These are phyloP conservation scores for Kradibia gibbosae DNA, from an alignment of 1,140 invertebrate species.

Conservation along the genomic window DNA sequence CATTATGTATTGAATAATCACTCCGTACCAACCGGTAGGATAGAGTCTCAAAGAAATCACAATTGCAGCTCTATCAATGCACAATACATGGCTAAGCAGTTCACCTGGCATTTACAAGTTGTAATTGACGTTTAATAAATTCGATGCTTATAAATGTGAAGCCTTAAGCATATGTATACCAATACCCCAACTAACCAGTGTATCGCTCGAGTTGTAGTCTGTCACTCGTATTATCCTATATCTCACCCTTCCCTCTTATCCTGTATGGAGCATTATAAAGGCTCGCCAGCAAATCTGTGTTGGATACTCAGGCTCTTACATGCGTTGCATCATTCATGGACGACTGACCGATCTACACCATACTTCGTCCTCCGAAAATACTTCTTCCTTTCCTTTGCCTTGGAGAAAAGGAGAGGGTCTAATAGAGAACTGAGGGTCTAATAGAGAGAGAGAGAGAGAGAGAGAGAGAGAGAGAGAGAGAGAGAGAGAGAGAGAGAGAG, in stretches of 20 bases:
- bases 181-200: neutral
- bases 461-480: neutral
- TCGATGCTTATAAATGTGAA: too few relatives aligned
- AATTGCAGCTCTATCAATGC: too few relatives aligned
- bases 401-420: too few relatives aligned
- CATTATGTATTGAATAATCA: too few relatives aligned
- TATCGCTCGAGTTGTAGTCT: neutral
- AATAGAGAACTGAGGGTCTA: too few relatives aligned
- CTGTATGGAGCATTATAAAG: neutral
- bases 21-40: too few relatives aligned
- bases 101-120: too few relatives aligned
- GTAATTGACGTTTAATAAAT: too few relatives aligned
- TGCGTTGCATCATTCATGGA: conserved; percentile 31
- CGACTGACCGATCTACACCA: neutral
- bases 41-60: too few relatives aligned
- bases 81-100: too few relatives aligned
- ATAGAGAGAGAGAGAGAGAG: neutral
- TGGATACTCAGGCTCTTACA: neutral
- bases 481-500: neutral
- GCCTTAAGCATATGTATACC: too few relatives aligned
- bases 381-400: neutral
- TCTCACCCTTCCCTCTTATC: neutral
- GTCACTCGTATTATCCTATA: neutral
- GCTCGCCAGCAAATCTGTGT: neutral
- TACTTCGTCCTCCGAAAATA: neutral